A percentile compares a stretch with the other conserved stretches of the same genome.
Evolutionary conservation across 2,888 invertebrate genomes (phyloP).

Genomic region (Tetropium fuscum): DNA sequence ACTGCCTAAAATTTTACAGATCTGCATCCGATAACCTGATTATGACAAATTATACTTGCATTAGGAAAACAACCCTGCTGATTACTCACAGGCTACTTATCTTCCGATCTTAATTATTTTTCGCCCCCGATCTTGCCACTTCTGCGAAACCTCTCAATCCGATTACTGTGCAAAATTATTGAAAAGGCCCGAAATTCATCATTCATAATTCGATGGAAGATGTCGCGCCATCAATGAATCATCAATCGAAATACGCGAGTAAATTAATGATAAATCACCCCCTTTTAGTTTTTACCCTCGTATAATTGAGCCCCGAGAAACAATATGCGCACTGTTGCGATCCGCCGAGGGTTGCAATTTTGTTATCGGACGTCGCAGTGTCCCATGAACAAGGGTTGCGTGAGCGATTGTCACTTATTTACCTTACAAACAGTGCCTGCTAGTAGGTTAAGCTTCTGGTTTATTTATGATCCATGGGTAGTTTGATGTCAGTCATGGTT

Average conservation of each 20-base stretch:
- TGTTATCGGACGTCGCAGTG: constrained; percentile 36
- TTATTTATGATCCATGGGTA: constrained; percentile 36
- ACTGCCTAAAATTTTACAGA: too few species aligned
- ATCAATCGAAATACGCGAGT: constrained; percentile 41
- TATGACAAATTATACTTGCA: too few species aligned
- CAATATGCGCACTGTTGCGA: constrained; percentile 46
- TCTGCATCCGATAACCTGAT: too few species aligned
- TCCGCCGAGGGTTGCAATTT: constrained; percentile 30
- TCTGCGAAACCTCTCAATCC: constrained; percentile 17
- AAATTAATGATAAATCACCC: constrained; percentile 49
- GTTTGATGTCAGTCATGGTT: constrained; percentile 29
- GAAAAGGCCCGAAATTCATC: constrained; percentile 35
- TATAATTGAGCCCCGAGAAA: constrained; percentile 49
- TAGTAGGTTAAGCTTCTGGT: constrained; percentile 39
- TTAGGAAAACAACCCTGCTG: background rate
- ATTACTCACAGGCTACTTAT: too few species aligned
- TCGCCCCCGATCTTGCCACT: constrained; percentile 1
- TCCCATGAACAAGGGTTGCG: constrained; percentile 45
- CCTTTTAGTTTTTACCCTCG: constrained; percentile 45
- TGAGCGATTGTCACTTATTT: constrained; percentile 45
- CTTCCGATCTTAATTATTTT: constrained; percentile 8
- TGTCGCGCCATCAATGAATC: constrained; percentile 43
- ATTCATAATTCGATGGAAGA: constrained; percentile 37
- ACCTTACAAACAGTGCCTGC: constrained; percentile 41
- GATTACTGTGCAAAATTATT: constrained; percentile 30